Evolutionary conservation across 2,888 invertebrate genomes (phyloP).

Genomic region (Eristalis arbustorum): DNA sequence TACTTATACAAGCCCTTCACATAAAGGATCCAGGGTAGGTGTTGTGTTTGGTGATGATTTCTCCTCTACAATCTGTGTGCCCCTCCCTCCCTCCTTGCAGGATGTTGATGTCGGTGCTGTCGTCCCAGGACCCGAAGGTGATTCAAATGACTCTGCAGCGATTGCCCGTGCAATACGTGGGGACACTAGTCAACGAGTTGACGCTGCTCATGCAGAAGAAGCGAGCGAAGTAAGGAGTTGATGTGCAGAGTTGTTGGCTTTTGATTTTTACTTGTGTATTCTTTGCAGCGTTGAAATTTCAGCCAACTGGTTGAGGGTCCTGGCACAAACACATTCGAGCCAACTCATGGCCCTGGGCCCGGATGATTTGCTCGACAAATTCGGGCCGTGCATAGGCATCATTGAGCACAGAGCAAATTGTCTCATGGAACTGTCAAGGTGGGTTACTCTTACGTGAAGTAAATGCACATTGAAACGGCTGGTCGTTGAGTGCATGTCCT

Average conservation of each 20-base stretch:
- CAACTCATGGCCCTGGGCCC: slow-evolving; percentile 78
- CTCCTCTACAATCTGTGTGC: background rate
- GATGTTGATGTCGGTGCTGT: slow-evolving; percentile 87
- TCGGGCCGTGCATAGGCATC: slow-evolving; percentile 78
- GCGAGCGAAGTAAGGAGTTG: slow-evolving; percentile 72
- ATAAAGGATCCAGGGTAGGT: slow-evolving; percentile 87
- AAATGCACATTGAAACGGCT: too few relatives aligned
- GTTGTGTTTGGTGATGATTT: background rate
- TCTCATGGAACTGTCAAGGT: slow-evolving; percentile 78
- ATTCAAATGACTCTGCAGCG: slow-evolving; percentile 88
- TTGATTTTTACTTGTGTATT: background rate
- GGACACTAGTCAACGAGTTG: slow-evolving; percentile 87
- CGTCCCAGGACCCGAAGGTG: slow-evolving; percentile 84
- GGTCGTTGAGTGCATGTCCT: too few relatives aligned
- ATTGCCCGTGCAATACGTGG: slow-evolving; percentile 88
- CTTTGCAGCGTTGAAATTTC: slow-evolving; percentile 76
- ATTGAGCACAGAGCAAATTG: slow-evolving; percentile 79
- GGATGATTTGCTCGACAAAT: slow-evolving; percentile 76
- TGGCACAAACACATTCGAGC: slow-evolving; percentile 78
- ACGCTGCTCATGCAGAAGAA: slow-evolving; percentile 85
- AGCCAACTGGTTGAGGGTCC: slow-evolving; percentile 76
- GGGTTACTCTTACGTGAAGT: too few relatives aligned
- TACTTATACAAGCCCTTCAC: slow-evolving; percentile 91
- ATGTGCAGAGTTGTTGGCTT: background rate
- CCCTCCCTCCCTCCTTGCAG: too few relatives aligned